phyloP scores from a whole-genome alignment of 2,113 vertebrate species.

The Pandion haliaetus region DNA sequence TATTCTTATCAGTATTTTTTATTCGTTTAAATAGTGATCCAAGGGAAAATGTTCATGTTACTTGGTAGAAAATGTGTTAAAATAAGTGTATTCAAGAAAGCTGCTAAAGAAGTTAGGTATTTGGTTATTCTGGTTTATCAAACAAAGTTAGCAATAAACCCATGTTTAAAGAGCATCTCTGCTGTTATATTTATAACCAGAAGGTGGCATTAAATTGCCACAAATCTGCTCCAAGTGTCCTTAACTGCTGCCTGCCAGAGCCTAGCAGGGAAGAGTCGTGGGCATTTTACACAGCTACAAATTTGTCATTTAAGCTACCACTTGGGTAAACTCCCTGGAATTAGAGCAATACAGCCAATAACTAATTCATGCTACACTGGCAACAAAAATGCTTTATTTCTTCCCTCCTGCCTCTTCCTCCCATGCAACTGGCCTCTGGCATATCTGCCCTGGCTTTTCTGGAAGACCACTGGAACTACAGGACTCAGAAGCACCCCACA shows the following conservation, averaged over 20 bases:
- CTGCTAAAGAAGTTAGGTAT: not conserved
- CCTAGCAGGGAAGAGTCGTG: too few species aligned
- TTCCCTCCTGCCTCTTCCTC: not conserved
- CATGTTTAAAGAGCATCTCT: not conserved
- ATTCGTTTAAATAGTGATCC: not conserved
- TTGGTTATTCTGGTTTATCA: not conserved
- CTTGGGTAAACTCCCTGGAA: not conserved
- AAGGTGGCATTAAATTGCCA: conserved; percentile 42
- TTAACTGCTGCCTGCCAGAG: not conserved
- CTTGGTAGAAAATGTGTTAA: not conserved
- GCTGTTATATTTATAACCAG: not conserved
- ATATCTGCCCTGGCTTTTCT: not conserved
- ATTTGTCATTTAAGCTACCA: not conserved
- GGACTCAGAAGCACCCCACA: fast-evolving
- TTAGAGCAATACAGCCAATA: not conserved
- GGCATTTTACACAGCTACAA: fast-evolving
- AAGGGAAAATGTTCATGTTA: not conserved
- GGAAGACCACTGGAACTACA: not conserved
- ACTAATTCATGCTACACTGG: not conserved
- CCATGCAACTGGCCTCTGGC: fast-evolving
- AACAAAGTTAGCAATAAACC: not conserved
- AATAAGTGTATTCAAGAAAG: not conserved
- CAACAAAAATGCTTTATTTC: not conserved
- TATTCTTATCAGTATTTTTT: not conserved
- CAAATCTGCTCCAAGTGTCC: not conserved